These are phyloP conservation scores for Sminthopsis crassicaudata DNA, from an alignment of 2,113 vertebrate species.

Conservation along the genomic window DNA sequence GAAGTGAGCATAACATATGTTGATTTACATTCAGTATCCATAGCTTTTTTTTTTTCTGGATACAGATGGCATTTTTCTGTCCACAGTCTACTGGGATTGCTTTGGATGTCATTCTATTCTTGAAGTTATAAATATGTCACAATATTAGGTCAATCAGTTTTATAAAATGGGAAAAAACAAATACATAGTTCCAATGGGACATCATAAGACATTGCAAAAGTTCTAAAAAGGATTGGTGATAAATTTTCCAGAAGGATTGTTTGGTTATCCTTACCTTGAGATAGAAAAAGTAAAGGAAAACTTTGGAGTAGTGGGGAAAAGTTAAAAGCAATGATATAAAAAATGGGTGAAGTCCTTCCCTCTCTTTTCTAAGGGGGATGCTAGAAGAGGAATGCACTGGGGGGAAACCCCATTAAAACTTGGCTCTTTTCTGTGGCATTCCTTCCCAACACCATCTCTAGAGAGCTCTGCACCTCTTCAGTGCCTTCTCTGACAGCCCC, in stretches of 20 bases:
- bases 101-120: background rate
- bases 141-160: background rate
- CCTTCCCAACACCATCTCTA: constrained; percentile 18
- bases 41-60: too few relatives aligned
- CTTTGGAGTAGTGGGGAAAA: background rate
- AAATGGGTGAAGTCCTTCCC: constrained; percentile 9
- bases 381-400: constrained; percentile 5
- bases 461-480: background rate
- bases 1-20: too few relatives aligned
- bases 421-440: constrained; percentile 29
- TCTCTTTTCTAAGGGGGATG: constrained; percentile 56
- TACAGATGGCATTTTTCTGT: too few relatives aligned
- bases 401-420: constrained; percentile 54
- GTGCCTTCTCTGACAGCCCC: constrained; percentile 17
- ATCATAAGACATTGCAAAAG: constrained; percentile 36
- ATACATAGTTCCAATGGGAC: constrained; percentile 3
- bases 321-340: background rate
- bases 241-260: constrained; percentile 35
- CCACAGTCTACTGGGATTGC: too few relatives aligned
- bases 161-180: constrained; percentile 31
- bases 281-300: constrained; percentile 10
- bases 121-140: background rate
- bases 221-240: constrained; percentile 43
- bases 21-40: too few relatives aligned
- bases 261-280: constrained; percentile 14